Evolutionary conservation across 2,113 vertebrate species (phyloP).

Genomic region (Nothoprocta pentlandii): DNA sequence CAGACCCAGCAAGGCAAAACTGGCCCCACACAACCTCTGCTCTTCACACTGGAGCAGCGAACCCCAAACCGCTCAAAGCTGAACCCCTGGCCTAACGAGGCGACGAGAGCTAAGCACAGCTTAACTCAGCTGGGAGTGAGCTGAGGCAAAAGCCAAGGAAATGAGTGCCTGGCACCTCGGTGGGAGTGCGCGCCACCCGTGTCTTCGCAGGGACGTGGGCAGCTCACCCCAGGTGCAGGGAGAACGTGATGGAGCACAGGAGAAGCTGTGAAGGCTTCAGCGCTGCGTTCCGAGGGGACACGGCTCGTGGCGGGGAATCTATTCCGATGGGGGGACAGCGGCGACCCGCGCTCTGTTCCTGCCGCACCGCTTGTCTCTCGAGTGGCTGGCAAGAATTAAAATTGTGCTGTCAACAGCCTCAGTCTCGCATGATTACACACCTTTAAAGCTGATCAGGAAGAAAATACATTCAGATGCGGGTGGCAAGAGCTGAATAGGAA

Average conservation of each 20-base stretch:
- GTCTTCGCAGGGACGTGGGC: not conserved
- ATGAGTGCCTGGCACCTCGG: not conserved
- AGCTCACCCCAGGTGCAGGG: not conserved
- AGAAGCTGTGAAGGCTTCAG: constrained; percentile 23
- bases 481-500: constrained; percentile 32
- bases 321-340: constrained; percentile 12
- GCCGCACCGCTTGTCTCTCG: not conserved
- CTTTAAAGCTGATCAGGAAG: constrained; percentile 61
- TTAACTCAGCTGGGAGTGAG: not conserved
- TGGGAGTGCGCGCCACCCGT: fast-evolving
- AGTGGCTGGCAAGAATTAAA: constrained; percentile 63
- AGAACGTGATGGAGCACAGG: not conserved
- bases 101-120: not conserved
- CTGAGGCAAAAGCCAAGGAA: not conserved
- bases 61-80: not conserved
- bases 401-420: constrained; percentile 53
- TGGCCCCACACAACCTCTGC: not conserved
- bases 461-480: constrained; percentile 63
- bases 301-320: constrained; percentile 32
- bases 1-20: not conserved
- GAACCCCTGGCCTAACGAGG: not conserved
- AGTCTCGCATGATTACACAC: constrained; percentile 64
- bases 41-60: not conserved
- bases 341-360: constrained; percentile 34
- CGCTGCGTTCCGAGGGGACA: constrained; percentile 17